Evolutionary conservation across 2,888 invertebrate species (phyloP).

Genomic region (Liodrosophila aerea): DNA sequence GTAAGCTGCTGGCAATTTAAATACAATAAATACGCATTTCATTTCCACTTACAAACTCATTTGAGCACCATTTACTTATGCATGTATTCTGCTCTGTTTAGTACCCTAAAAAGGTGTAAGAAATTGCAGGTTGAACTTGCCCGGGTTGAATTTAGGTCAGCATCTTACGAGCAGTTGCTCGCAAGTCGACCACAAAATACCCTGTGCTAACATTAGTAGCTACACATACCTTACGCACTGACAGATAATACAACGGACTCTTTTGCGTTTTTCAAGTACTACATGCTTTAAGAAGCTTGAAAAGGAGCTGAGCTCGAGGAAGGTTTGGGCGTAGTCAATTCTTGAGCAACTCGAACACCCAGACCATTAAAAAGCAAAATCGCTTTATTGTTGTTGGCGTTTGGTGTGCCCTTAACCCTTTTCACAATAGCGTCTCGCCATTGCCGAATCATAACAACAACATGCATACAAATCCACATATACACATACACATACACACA

Average conservation of each 20-base stretch:
- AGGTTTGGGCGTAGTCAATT: conserved; percentile 36
- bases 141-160: conserved; percentile 54
- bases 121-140: conserved; percentile 46
- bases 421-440: conserved; percentile 38
- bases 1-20: conserved; percentile 60
- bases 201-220: not conserved
- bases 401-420: conserved; percentile 63
- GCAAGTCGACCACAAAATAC: conserved; percentile 26
- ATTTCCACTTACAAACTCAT: conserved; percentile 74
- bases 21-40: conserved; percentile 76
- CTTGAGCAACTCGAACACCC: conserved; percentile 44
- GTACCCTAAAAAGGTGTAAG: conserved; percentile 61
- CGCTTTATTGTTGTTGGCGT: conserved; percentile 64
- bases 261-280: not conserved
- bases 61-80: conserved; percentile 69
- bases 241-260: too few relatives aligned
- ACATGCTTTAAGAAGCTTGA: not conserved
- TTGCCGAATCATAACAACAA: conserved; percentile 3
- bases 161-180: not conserved
- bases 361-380: conserved; percentile 62
- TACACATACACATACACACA: conserved; percentile 8
- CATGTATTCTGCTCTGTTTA: conserved; percentile 56
- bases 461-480: conserved; percentile 5
- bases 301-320: conserved; percentile 9
- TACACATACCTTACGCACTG: not conserved